Base-by-base conservation (phyloP, 2,888 invertebrate genomes). In the Calliphora vomitoria region DNA sequence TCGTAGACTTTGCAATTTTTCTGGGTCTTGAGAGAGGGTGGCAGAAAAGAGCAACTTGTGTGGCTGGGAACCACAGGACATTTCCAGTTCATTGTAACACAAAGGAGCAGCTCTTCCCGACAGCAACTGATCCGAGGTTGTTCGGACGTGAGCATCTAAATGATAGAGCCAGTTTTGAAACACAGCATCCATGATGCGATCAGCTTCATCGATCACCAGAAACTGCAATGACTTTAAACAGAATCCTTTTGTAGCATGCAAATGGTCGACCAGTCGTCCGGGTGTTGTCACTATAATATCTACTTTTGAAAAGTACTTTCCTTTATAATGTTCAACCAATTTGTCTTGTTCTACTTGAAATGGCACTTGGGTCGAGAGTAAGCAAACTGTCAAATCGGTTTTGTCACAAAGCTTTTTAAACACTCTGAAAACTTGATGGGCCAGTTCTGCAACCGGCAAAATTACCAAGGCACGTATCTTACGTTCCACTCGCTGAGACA, bases 41-140 rank as follows among this genome's bases (percentile, higher is more conserved):
- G 99, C 99, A n/a, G 99, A 99, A 92, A 99, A 98, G 3, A 99
- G 94, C 68, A 99, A 94, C 93, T 99, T 99, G 90, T 99, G 99
- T 3, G 97, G 96, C 78, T 92, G 91, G n/a, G 85, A 90, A 35
- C 82, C 89, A 62, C 88, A 89, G 3, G 84, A 88, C 2, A 88
- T 79, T 79, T 92, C 89, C 11, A 94, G 87, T 86, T 93, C 93
- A 47, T 91, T 90, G 11, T 92, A 90, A 60, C 92, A 93, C 0
- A 94, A 89, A 0, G 93, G 92, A 0, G 91, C 90, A n/a, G 91
- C 88, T 3, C 90, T 94, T 6, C 94, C 95, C 86, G 94, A 94
- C 55, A 95, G 90, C 89, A 95, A 92, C 91, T 94, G 94, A 89
- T 95, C 95, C 3, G 94, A 92, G 83, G 95, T 95, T 41, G 89